Evolutionary conservation across 2,888 invertebrate genomes (phyloP).

Genomic region (Tholera decimalis): DNA sequence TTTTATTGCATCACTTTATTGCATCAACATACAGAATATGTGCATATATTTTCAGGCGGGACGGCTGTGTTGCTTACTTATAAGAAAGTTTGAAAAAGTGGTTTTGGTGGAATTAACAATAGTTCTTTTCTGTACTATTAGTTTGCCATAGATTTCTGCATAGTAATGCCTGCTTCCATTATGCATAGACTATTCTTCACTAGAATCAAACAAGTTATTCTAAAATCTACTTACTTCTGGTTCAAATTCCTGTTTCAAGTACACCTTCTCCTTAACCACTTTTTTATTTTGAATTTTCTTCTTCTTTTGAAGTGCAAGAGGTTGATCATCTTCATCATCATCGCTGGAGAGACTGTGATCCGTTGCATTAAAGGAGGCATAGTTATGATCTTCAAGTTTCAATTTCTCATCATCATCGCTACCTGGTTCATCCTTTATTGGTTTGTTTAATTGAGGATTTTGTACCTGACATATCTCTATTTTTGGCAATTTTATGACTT

Average conservation of each 20-base stretch:
- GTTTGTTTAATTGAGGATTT: neutral
- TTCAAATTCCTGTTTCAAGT: constrained; percentile 41
- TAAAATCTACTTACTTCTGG: constrained; percentile 33
- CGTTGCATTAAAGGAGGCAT: constrained; percentile 47
- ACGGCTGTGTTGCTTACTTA: no score
- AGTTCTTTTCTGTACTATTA: no score
- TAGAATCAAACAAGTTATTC: neutral
- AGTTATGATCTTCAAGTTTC: constrained; percentile 72
- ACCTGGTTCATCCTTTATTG: constrained; percentile 37
- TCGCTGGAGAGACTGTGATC: constrained; percentile 71
- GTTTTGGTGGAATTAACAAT: no score
- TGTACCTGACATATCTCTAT: constrained; percentile 35
- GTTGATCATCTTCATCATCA: constrained; percentile 74
- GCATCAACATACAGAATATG: no score
- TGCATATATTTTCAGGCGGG: no score
- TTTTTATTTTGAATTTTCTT: constrained; percentile 68
- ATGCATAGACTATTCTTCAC: neutral
- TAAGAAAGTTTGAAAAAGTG: no score
- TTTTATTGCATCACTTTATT: no score
- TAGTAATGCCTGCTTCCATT: no score
- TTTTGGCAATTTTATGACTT: constrained; percentile 27
- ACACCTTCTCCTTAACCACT: constrained; percentile 19
- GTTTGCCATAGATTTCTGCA: no score
- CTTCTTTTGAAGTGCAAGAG: constrained; percentile 72
- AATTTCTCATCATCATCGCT: constrained; percentile 58